Evolutionary conservation across 2,113 vertebrate species (phyloP).

Genomic region (Danio rerio): GRCz12tu NC_133199.1:35368001-35368500

Average conservation of each 20-base stretch:
- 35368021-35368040: not conserved
- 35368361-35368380: too few species aligned
- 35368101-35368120: constrained; percentile 12
- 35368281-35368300: not conserved
- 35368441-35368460: too few species aligned
- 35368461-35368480: too few species aligned
- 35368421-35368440: too few species aligned
- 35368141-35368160: constrained; percentile 29
- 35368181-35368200: constrained; percentile 34
- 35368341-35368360: not conserved
- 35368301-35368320: not conserved
- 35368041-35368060: not conserved
- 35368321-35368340: constrained; percentile 20
- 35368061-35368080: constrained; percentile 34
- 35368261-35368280: constrained; percentile 39
- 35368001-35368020: not conserved
- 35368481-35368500: too few species aligned
- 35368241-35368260: constrained; percentile 58
- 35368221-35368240: constrained; percentile 60
- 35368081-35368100: not conserved
- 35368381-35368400: too few species aligned
- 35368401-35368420: too few species aligned
- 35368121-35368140: constrained; percentile 57
- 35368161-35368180: constrained; percentile 39
- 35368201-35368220: not conserved